Percentiles rank a stretch among this genome's conserved stretches.
Evolutionary conservation across 2,797 vertebrate species (phyloP).

Genomic region (Apodemus agrarius): DNA sequence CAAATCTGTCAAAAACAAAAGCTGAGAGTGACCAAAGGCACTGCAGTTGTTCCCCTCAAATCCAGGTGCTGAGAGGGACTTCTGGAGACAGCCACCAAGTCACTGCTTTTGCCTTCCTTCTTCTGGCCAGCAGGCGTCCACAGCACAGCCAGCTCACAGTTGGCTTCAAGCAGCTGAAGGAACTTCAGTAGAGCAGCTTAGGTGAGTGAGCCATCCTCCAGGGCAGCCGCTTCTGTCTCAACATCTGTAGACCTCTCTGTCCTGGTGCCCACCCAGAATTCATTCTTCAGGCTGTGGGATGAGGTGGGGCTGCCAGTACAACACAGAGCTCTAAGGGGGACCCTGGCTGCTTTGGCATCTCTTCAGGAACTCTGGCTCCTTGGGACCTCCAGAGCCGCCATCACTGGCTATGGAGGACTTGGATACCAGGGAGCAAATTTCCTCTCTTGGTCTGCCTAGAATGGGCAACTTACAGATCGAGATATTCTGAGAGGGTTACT

Average conservation of each 20-base stretch:
- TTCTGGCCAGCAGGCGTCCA: neutral
- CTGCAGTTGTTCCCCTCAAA: neutral
- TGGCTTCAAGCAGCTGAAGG: neutral
- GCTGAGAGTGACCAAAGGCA: neutral
- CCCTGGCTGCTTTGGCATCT: neutral
- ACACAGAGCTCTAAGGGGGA: neutral
- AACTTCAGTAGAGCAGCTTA: neutral
- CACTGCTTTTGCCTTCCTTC: neutral
- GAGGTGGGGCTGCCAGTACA: neutral
- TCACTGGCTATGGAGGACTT: neutral
- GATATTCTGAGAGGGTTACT: neutral
- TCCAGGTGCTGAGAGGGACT: neutral
- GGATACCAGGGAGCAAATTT: neutral
- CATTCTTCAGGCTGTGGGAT: neutral
- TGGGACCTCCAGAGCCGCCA: neutral
- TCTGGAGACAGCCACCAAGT: neutral
- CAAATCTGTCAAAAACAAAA: neutral
- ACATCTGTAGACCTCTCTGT: neutral
- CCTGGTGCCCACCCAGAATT: neutral
- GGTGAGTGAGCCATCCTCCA: neutral
- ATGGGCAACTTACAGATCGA: neutral
- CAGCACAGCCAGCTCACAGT: neutral
- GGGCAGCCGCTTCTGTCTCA: too few relatives aligned
- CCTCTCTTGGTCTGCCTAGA: neutral
- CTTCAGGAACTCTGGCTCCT: neutral